Conservation (phyloP, 2,797 vertebrate species). For the Sebastes kiyomatsui region DNA sequence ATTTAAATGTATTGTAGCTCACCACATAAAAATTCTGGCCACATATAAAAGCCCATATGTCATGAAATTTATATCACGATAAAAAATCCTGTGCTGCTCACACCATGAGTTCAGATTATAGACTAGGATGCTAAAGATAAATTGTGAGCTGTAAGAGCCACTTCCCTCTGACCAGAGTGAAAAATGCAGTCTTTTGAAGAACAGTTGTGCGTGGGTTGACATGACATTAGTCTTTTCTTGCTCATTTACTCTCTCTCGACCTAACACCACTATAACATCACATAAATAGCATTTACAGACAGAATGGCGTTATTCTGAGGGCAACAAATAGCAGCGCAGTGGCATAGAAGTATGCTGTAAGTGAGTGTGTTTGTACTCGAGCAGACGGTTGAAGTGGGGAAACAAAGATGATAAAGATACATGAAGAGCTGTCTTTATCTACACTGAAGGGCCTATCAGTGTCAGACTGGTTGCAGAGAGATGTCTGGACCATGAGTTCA, state of each 20-base stretch:
- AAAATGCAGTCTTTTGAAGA: constrained; percentile 35
- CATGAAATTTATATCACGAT: neutral
- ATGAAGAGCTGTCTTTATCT: constrained; percentile 1
- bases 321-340: neutral
- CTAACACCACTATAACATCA: neutral
- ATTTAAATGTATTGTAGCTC: neutral
- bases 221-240: constrained; percentile 33
- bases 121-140: constrained; percentile 12
- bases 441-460: neutral
- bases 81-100: neutral
- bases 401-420: constrained; percentile 11
- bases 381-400: neutral
- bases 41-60: constrained; percentile 1
- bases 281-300: neutral
- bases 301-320: neutral
- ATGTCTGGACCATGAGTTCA: neutral
- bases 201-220: constrained; percentile 25
- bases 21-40: neutral
- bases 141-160: constrained; percentile 13
- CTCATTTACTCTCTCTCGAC: constrained; percentile 31
- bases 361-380: neutral
- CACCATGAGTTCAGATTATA: neutral
- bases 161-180: constrained; percentile 14
- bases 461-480: neutral
- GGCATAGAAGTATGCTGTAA: neutral